A percentile compares a stretch with the other conserved stretches of the same genome.
Conservation (phyloP, 2,888 invertebrate species). For the Limnephilus lunatus region DNA sequence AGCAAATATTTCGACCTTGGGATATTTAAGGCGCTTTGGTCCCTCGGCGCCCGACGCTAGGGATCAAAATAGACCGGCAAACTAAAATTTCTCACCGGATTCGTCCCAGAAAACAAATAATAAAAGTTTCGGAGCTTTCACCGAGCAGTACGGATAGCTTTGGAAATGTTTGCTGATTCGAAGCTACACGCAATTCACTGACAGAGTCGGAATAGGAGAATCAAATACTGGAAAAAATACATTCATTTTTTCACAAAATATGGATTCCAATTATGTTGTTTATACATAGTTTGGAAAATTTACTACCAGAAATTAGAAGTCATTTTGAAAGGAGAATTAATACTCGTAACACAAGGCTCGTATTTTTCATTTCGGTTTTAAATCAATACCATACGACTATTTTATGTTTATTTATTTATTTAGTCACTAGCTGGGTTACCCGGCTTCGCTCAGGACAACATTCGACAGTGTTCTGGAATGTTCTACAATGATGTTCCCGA, state of each 20-base stretch:
- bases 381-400: too few species aligned
- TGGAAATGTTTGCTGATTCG: slow-evolving; percentile 8
- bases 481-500: too few species aligned
- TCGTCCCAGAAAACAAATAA: slow-evolving; percentile 29
- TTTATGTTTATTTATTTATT: too few species aligned
- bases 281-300: neutral
- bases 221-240: neutral
- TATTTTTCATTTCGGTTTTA: too few species aligned
- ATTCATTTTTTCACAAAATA: too few species aligned
- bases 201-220: neutral
- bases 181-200: slow-evolving; percentile 17
- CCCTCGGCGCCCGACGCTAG: neutral
- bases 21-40: neutral
- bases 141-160: slow-evolving; percentile 17
- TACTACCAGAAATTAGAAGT: neutral
- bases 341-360: too few species aligned
- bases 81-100: slow-evolving; percentile 1
- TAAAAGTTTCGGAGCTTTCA: slow-evolving; percentile 39
- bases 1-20: slow-evolving; percentile 17
- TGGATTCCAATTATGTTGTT: neutral
- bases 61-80: slow-evolving; percentile 25
- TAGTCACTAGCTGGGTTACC: too few species aligned
- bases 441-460: too few species aligned
- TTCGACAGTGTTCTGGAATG: too few species aligned
- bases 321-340: too few species aligned